phyloP scores from a whole-genome alignment of 2,797 vertebrate species.

The Peromyscus nudipes region DNA sequence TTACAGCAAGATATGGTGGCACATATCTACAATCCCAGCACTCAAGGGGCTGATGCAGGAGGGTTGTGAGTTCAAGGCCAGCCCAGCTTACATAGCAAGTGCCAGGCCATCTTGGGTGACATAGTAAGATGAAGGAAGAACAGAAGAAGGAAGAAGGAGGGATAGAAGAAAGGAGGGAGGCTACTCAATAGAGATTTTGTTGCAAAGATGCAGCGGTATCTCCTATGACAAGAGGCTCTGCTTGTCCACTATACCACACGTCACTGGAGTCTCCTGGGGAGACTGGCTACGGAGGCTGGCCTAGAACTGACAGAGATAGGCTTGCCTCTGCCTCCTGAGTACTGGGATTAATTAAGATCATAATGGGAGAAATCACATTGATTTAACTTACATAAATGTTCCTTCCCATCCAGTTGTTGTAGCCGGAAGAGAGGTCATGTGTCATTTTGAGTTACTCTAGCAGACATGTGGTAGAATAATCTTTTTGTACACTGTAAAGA shows the following conservation, averaged over 20 bases:
- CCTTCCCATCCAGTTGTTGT: background rate
- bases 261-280: background rate
- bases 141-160: background rate
- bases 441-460: background rate
- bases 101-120: background rate
- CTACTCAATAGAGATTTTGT: background rate
- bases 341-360: slow-evolving; percentile 18
- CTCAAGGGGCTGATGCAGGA: background rate
- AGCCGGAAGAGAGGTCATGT: background rate
- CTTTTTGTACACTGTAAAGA: no score
- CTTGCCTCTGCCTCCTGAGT: background rate
- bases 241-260: background rate
- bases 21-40: background rate
- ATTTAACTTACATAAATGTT: background rate
- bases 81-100: background rate
- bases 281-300: background rate
- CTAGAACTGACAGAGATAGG: background rate
- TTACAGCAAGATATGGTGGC: no score
- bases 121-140: background rate
- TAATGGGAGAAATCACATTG: background rate
- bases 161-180: background rate
- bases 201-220: background rate
- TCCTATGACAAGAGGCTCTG: background rate
- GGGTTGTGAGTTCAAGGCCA: background rate
- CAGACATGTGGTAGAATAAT: background rate